Conservation (phyloP, 2,113 vertebrate species). For the Pygoscelis adeliae region DNA sequence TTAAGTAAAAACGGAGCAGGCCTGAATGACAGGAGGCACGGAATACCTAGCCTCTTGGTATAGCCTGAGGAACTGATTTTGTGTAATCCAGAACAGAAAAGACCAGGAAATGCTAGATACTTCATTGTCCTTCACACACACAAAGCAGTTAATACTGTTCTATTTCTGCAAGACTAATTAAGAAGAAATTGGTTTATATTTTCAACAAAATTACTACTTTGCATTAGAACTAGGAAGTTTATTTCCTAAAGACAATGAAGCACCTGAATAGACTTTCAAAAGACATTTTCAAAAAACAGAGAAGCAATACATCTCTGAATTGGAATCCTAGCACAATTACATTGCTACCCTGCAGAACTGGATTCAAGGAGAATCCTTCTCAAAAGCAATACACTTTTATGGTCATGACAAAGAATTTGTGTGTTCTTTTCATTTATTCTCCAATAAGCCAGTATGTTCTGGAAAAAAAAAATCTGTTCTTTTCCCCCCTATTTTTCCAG, state of each 20-base stretch:
- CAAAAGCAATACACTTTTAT: neutral
- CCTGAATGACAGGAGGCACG: neutral
- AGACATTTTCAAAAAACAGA: neutral
- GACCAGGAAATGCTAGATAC: neutral
- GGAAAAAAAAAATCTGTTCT: neutral
- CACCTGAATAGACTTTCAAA: neutral
- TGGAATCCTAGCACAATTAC: neutral
- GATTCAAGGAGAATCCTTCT: neutral
- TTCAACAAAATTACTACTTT: neutral
- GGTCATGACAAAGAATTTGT: neutral
- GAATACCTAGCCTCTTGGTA: neutral
- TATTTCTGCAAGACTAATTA: neutral
- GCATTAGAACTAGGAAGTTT: neutral
- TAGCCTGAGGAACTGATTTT: neutral
- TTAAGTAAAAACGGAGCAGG: neutral
- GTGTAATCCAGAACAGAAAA: neutral
- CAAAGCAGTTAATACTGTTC: neutral
- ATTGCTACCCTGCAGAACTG: neutral
- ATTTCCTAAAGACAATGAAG: neutral
- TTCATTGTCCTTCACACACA: neutral
- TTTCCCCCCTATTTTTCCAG: neutral
- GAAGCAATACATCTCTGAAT: neutral
- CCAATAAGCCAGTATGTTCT: neutral
- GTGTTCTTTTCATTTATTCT: neutral
- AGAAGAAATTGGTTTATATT: neutral